Base-by-base conservation (phyloP, 2,888 invertebrate genomes). In the Augiades crinisus region DNA sequence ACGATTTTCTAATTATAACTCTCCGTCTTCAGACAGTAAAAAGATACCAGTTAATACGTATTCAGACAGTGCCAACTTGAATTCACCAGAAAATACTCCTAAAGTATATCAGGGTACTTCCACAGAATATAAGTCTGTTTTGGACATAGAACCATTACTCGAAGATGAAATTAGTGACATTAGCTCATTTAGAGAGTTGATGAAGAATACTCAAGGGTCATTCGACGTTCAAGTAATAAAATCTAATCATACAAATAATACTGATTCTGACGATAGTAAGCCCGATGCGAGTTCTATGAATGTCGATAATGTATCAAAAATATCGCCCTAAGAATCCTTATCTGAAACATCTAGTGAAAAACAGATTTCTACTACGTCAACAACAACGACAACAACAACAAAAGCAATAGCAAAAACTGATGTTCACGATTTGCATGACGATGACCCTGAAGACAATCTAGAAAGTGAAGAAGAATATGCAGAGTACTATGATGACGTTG, bases 141-240 rank as follows among this genome's bases (percentile, higher is more conserved):
- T 91, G 60, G 91, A 92, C 64, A 77, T 92, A 60, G 92, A 91
- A 65, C 90, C 92, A 5, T 71, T 92, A 50, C 79, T 92, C 21
- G 92, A 92, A 75, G 92, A 92, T 64, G 91, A 91, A 37, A 90
- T 91, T 49, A 89, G 91, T 61, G 90, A 90, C 55, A 69, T 85
- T 37, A 81, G 78, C 61, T 79, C 87, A 21, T 90, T 88, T 56
- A 84, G 86, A 59, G 89, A 90, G 62, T 64, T 89, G 27, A 83
- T 89, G 82, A 90, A 87, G 67, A 87, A 85, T 60, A 80, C 73
- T 47, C 71, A 84, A 58, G 82, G 72, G 5, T 90, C 90, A 24
- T 86, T 79, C 64, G 91, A 91, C 64, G 91, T 91, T 1, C 78
- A 91, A 80, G 89, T 91, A 1, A 90, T 91, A 17, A 90, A 91